A percentile compares a stretch with the other conserved stretches of the same genome.
These are phyloP conservation scores for Apostichopus japonicus DNA, from an alignment of 35 echinoderm and acorn worm species.

Conservation along the genomic window DNA sequence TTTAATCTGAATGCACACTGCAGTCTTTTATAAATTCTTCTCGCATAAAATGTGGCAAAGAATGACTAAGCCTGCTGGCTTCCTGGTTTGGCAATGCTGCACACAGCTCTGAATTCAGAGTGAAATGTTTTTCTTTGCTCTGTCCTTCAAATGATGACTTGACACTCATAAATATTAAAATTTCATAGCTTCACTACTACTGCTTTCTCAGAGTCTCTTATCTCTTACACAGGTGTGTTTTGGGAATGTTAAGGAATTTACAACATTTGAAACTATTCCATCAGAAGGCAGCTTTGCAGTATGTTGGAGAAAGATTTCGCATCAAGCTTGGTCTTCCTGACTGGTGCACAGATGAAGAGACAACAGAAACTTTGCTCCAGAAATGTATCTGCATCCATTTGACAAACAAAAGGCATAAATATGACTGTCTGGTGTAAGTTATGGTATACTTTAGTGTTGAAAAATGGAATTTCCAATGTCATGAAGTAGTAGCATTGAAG, in stretches of 20 bases:
- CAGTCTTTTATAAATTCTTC: too few species aligned
- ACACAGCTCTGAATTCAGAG: too few species aligned
- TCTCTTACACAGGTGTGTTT: constrained; percentile 74
- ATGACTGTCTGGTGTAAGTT: constrained; percentile 88
- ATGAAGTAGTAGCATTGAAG: too few species aligned
- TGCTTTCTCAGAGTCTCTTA: not conserved
- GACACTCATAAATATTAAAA: too few species aligned
- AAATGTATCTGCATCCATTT: constrained; percentile 92
- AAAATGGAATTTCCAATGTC: not conserved
- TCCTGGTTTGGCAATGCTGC: too few species aligned
- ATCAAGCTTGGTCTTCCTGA: constrained; percentile 73
- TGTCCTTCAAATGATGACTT: too few species aligned
- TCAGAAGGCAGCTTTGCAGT: constrained; percentile 47
- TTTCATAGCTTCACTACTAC: too few species aligned
- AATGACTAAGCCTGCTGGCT: too few species aligned
- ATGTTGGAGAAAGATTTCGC: constrained; percentile 82
- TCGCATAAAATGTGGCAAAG: too few species aligned
- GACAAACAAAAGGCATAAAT: constrained; percentile 74
- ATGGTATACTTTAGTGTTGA: not conserved
- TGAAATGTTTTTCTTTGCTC: too few species aligned
- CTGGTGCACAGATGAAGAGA: constrained; percentile 82
- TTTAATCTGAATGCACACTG: too few species aligned
- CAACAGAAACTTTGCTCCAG: constrained; percentile 70
- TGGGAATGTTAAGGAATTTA: constrained; percentile 74
- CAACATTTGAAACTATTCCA: constrained; percentile 74